Percentiles rank a stretch among this genome's conserved stretches.
Conservation (phyloP, 2,888 invertebrate genomes). For the Volucella inanis region DNA sequence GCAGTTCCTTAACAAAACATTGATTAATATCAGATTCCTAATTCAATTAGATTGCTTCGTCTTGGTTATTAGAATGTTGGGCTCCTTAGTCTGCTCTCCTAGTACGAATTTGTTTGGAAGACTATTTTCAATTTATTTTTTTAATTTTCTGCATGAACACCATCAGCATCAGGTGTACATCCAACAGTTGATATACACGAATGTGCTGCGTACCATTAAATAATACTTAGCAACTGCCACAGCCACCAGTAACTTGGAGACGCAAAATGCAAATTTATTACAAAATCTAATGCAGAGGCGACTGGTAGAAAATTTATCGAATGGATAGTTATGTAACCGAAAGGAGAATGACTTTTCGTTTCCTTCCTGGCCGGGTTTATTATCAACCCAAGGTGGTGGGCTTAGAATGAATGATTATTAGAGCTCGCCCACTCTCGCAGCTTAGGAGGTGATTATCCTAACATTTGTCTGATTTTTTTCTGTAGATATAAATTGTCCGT, state of each 20-base stretch:
- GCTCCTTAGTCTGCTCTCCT: no score
- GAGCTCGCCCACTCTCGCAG: background rate
- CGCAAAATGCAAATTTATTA: conserved; percentile 5
- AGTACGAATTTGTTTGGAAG: no score
- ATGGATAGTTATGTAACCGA: conserved; percentile 31
- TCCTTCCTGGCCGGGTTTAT: background rate
- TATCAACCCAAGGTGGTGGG: background rate
- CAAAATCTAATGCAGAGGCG: background rate
- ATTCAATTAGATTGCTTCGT: conserved; percentile 13
- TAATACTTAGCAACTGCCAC: background rate
- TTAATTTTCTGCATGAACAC: no score
- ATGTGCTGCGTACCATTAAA: background rate
- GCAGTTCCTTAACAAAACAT: background rate
- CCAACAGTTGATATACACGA: conserved; percentile 21
- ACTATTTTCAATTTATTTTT: no score
- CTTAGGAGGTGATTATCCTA: conserved; percentile 10
- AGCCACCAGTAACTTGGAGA: no score
- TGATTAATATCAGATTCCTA: conserved; percentile 5
- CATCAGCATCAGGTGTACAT: background rate
- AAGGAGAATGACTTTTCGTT: background rate
- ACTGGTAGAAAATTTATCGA: conserved; percentile 6
- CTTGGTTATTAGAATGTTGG: background rate
- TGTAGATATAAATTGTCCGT: background rate
- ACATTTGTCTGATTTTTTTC: background rate
- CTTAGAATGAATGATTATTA: background rate